Evolutionary conservation across 2,888 invertebrate species (phyloP), one percentile per base, ranked within the genome.

Genomic region (Watsonalla binaria): DNA sequence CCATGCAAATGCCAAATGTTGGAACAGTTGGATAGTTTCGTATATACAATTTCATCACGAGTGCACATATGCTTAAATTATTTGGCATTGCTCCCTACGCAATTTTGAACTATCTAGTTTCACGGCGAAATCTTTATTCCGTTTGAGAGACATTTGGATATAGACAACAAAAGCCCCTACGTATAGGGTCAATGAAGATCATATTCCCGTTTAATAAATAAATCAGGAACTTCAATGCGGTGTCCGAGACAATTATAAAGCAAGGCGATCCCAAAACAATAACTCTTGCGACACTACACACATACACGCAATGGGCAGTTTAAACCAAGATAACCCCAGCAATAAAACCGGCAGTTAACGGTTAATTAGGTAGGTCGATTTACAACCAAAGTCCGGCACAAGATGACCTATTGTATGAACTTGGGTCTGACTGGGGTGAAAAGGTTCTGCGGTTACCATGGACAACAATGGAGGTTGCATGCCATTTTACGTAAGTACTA

Each of bases 321-420:
- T 83, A 79, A 84, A 84, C 73, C 70, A 70, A 74, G 84, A 84
- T 85, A 84, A 84, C 80, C 84, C 82, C 72, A 62, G 74, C 84
- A 84, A 82, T 87, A 85, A 87, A 86, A 84, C 83, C 80, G 68
- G 70, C 70, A 75, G 84, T 83, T 85, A 86, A 82, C 84, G 82
- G 82, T 82, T 86, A 87, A 89, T 89, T 88, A 86, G 86, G 79
- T 66, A 75, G 72, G 66, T 66, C 77, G 78, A 84, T 84, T 82
- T 84, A 84, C 79, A 74, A 67, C 75, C 72, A 73, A 46, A 51
- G 13, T 33, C 24, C 13, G 6, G 5, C 35, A 52, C 47, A 34
- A 58, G 53, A 45, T 62, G 54, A 35, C 14, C 56, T 56, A 42
- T 42, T 8, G 42, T 11, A 6, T 7, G 6, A 37, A 6, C 5